A percentile compares a stretch with the other conserved stretches of the same genome.
Conservation (phyloP, 2,797 vertebrate genomes). For the Chrosomus eos region DNA sequence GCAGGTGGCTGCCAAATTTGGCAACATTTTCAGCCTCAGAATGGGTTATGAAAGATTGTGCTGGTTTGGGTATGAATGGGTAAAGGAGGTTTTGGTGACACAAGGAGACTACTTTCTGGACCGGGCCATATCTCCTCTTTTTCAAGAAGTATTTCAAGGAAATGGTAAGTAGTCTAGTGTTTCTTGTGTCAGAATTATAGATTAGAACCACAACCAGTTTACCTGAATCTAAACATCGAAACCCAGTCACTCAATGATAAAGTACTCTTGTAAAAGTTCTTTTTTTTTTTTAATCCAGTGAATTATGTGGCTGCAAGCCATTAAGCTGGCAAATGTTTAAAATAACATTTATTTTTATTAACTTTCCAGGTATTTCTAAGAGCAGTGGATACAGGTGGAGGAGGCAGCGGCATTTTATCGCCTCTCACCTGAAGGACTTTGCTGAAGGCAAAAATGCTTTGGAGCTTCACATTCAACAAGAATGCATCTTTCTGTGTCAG, state of each 20-base stretch:
- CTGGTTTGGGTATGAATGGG: slow-evolving; percentile 42
- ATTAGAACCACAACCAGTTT: neutral
- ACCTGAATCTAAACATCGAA: too few relatives aligned
- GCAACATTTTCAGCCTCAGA: slow-evolving; percentile 37
- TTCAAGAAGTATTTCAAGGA: slow-evolving; percentile 36
- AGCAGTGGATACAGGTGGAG: slow-evolving; percentile 55
- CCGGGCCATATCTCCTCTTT: slow-evolving; percentile 25
- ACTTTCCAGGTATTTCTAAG: slow-evolving; percentile 44
- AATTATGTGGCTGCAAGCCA: neutral
- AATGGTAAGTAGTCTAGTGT: slow-evolving; percentile 21
- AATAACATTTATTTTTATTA: neutral
- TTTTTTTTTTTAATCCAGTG: neutral
- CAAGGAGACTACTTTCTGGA: slow-evolving; percentile 47
- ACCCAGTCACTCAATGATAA: neutral
- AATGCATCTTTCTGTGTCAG: slow-evolving; percentile 46
- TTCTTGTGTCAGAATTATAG: neutral
- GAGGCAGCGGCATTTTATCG: slow-evolving; percentile 47
- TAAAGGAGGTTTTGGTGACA: slow-evolving; percentile 48
- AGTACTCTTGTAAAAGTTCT: too few relatives aligned
- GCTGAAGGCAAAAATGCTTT: slow-evolving; percentile 41
- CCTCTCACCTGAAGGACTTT: slow-evolving; percentile 45
- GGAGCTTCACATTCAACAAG: slow-evolving; percentile 42
- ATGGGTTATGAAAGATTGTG: slow-evolving; percentile 36
- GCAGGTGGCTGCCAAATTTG: slow-evolving; percentile 35
- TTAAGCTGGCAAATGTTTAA: neutral